These are phyloP conservation scores for Microchrysa polita DNA, from an alignment of 2,888 invertebrate genomes.

Conservation along the genomic window DNA sequence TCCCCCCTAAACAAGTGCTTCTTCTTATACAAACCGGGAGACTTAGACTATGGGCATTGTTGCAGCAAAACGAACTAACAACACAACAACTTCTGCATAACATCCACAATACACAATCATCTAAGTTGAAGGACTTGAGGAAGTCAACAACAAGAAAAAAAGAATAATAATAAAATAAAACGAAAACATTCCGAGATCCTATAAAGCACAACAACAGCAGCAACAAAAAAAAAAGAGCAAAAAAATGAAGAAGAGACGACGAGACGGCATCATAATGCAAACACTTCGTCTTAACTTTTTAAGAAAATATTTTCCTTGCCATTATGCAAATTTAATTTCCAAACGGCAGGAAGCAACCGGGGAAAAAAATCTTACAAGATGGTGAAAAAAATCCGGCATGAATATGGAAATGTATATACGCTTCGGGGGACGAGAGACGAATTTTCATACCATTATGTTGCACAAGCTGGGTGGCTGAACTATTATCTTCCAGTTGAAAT, in stretches of 20 bases:
- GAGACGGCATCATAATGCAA: conserved; percentile 45
- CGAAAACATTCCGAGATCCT: not conserved
- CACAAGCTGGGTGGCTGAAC: too few relatives aligned
- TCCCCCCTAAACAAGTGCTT: not conserved
- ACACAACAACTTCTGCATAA: too few relatives aligned
- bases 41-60: not conserved
- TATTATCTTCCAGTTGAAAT: too few relatives aligned
- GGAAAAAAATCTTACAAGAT: conserved; percentile 31
- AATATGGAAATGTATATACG: conserved; percentile 8
- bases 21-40: not conserved
- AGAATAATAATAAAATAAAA: not conserved
- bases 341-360: conserved; percentile 32
- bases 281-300: conserved; percentile 50
- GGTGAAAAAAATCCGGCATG: not conserved
- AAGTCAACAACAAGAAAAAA: too few relatives aligned
- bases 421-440: not conserved
- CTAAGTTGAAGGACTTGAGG: not conserved
- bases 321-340: conserved; percentile 49
- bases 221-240: too few relatives aligned
- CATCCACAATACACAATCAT: too few relatives aligned
- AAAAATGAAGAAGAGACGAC: not conserved
- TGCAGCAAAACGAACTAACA: conserved; percentile 21
- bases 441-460: too few relatives aligned
- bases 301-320: conserved; percentile 49
- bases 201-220: too few relatives aligned